These are phyloP conservation scores for Rhadinocentrus ornatus DNA, from an alignment of 2,797 vertebrate species.

Conservation along the genomic window DNA sequence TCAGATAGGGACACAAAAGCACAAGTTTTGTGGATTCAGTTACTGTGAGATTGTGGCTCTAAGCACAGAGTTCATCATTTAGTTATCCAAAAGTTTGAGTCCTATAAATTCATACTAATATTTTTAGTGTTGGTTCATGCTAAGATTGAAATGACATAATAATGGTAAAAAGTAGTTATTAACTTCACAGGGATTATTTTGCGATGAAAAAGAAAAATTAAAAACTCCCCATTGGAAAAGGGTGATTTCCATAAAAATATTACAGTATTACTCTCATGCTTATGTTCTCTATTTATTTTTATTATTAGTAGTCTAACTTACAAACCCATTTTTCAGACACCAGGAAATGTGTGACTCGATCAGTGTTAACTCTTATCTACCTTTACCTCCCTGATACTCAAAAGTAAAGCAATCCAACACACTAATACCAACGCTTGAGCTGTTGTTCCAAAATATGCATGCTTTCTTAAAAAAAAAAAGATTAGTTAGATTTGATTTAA, in stretches of 20 bases:
- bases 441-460: constrained; percentile 20
- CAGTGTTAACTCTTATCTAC: constrained; percentile 39
- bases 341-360: constrained; percentile 26
- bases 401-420: not conserved
- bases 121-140: constrained; percentile 19
- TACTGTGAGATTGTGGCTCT: not conserved
- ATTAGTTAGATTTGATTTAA: constrained; percentile 19
- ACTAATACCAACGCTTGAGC: not conserved
- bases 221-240: too few relatives aligned
- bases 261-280: not conserved
- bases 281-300: too few relatives aligned
- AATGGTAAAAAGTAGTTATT: constrained; percentile 17
- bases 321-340: constrained; percentile 35
- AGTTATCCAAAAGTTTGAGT: not conserved
- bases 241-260: not conserved
- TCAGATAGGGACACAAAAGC: too few relatives aligned
- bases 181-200: constrained; percentile 3
- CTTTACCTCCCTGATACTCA: not conserved
- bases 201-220: constrained; percentile 12
- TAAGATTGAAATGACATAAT: constrained; percentile 26
- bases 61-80: not conserved
- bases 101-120: not conserved
- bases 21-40: too few relatives aligned
- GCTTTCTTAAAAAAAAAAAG: constrained; percentile 1
- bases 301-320: constrained; percentile 34